These are phyloP conservation scores for Alethe diademata DNA, from an alignment of 2,113 vertebrate species.

Conservation along the genomic window DNA sequence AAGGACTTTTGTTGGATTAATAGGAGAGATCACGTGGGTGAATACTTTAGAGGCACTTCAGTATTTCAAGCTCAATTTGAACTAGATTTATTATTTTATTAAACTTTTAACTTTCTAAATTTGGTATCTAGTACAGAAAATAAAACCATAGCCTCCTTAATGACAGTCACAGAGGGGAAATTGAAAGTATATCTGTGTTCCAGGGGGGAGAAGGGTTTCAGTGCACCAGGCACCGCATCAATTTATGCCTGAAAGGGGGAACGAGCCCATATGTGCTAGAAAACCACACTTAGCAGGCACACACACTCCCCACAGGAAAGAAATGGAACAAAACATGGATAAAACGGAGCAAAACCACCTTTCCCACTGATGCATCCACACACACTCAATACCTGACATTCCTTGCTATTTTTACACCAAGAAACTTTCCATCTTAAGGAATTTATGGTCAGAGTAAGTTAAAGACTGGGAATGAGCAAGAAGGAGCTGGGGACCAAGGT, in stretches of 20 bases:
- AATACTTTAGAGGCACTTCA: neutral
- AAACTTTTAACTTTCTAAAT: slow-evolving; percentile 1
- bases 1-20: slow-evolving; percentile 13
- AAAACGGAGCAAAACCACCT: neutral
- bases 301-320: neutral
- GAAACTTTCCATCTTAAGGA: neutral
- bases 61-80: slow-evolving; percentile 4
- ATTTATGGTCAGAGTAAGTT: neutral
- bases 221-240: neutral
- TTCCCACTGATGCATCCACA: neutral
- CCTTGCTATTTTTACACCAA: accelerated
- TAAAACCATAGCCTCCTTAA: neutral
- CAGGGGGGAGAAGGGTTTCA: neutral
- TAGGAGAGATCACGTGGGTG: neutral
- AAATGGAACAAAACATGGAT: neutral
- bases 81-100: slow-evolving; percentile 37
- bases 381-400: accelerated
- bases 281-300: neutral
- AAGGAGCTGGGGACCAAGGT: neutral
- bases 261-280: accelerated
- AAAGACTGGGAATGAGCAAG: neutral
- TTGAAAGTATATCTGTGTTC: neutral
- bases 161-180: neutral
- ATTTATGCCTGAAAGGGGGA: neutral
- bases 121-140: neutral